phyloP scores from a whole-genome alignment of 2,888 invertebrate genomes.

The Stenotaenia linearis region DNA sequence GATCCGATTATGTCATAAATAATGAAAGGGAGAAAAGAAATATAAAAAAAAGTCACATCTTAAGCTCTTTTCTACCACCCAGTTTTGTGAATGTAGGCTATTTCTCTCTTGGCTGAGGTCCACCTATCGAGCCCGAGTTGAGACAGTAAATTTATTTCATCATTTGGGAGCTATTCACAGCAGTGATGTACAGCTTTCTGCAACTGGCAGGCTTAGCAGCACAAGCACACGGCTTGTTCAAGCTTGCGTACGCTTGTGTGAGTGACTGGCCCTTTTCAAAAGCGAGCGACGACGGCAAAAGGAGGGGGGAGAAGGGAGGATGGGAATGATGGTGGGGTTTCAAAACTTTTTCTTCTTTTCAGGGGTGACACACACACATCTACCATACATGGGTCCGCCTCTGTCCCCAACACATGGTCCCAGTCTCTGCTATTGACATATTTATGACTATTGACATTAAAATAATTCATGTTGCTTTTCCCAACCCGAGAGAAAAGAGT shows the following conservation, averaged over 20 bases:
- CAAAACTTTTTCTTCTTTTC: conserved; percentile 15
- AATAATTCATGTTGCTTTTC: conserved; percentile 28
- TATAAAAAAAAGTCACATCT: neutral
- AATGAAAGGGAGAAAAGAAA: neutral
- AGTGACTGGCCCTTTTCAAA: neutral
- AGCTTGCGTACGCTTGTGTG: neutral
- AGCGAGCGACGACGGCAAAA: conserved; percentile 28
- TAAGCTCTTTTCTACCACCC: neutral
- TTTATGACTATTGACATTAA: conserved; percentile 33
- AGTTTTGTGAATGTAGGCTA: neutral
- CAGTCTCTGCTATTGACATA: conserved; percentile 29
- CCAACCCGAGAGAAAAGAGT: neutral
- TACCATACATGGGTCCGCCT: neutral
- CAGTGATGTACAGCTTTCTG: conserved; percentile 30
- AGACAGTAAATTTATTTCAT: conserved; percentile 32
- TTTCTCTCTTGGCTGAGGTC: neutral
- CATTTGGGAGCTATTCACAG: conserved; percentile 31
- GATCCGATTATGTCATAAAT: neutral
- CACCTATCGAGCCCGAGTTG: conserved; percentile 9
- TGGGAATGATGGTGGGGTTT: neutral
- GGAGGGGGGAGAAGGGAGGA: conserved; percentile 5
- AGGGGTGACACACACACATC: conserved; percentile 9
- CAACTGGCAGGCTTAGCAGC: conserved; percentile 10
- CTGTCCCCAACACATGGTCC: conserved; percentile 28
- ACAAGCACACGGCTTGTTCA: neutral